Evolutionary conservation across 2,113 vertebrate species (phyloP), one percentile per base, ranked within the genome.

Genomic region (Zosterops pallidus): DNA sequence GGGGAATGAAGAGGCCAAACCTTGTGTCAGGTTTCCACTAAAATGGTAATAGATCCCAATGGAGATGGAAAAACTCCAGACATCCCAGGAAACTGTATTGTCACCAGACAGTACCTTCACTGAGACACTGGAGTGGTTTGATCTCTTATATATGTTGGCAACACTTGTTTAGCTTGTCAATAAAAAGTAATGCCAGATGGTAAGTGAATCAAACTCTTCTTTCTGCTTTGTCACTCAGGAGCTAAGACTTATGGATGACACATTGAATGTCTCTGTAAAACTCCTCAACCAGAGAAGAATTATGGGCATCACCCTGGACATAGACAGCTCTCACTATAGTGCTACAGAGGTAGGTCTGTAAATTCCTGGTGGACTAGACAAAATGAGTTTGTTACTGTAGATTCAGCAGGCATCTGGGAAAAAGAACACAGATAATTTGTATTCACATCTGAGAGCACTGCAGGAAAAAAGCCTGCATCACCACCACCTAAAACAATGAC

Each of bases 361-460:
- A 92, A 90, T 57, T 91, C 55, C 63, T 77, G 19, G 9, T 46
- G 85, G 70, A 90, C 67, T 47, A 89, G 28, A 72, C 64, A 91
- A 85, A 92, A 8, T 83, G 70, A 86, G 9, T 78, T 89, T 93
- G 23, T 64, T 77, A 50, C 50, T 91, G 21, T 76, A 33, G 23
- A 87, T 72, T 91, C 70, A 83, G 37, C 80, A 46, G 75, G 39
- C 35, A 60, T 42, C 29, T 63, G 68, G 35, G n/a, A 72, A 90
- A 91, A 83, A 86, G 49, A 74, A 25, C 33, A 68, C 56, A 86
- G 64, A 84, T 46, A 72, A 92, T 94, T 86, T 69, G 89, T 83
- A 91, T 88, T 89, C 84, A 70, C 13, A 59, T 70, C 77, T 76
- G 80, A 90, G 39, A 93, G 26, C 53, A 74, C 65, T 89, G 81